Conservation (phyloP, 2,797 vertebrate genomes). For the Bovichtus variegatus region DNA sequence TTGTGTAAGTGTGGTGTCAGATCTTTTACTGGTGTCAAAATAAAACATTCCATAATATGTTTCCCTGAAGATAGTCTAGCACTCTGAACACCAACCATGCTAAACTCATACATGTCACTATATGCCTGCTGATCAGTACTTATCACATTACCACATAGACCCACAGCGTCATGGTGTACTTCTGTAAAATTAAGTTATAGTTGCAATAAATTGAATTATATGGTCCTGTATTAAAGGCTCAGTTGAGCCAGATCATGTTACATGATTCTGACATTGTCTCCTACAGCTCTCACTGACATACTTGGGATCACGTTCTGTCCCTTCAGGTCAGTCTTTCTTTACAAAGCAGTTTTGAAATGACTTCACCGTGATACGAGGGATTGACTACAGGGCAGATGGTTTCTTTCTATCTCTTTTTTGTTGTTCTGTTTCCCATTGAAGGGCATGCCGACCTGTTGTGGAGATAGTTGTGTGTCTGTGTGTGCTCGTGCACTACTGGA, state of each 20-base stretch:
- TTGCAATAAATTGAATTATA: conserved; percentile 4
- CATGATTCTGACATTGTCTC: not conserved
- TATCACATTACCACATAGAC: not conserved
- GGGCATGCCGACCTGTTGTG: conserved; percentile 50
- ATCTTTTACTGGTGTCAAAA: not conserved
- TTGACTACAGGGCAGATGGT: conserved; percentile 22
- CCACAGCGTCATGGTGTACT: not conserved
- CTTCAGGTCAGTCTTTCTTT: not conserved
- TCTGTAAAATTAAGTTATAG: not conserved
- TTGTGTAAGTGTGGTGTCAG: not conserved
- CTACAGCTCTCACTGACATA: not conserved
- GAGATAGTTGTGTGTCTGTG: conserved; percentile 25
- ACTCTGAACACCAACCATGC: not conserved
- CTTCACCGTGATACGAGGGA: conserved; percentile 14
- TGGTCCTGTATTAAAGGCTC: conserved; percentile 15
- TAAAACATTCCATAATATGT: not conserved
- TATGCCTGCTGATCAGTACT: not conserved
- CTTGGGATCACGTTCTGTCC: conserved; percentile 1
- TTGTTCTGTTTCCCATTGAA: conserved; percentile 28
- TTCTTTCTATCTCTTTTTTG: conserved; percentile 6
- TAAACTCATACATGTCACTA: not conserved
- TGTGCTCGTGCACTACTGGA: too few relatives aligned
- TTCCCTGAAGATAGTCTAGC: not conserved
- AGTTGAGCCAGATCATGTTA: conserved; percentile 1
- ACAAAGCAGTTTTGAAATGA: not conserved